These are phyloP conservation scores for Acromyrmex heyeri DNA, from an alignment of 1,140 invertebrate genomes.

Conservation along the genomic window DNA sequence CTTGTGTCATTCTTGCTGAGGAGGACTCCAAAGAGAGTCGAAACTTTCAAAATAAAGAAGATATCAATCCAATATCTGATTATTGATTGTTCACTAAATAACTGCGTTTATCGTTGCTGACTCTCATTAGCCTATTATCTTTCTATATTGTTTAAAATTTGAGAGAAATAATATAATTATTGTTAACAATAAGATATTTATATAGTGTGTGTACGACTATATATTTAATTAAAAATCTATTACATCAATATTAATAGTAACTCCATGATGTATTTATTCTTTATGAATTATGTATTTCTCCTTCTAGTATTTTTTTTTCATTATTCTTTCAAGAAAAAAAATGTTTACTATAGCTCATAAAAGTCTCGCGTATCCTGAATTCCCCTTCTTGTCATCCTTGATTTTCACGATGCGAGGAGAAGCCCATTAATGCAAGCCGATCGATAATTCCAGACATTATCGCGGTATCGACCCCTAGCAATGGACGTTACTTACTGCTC, in stretches of 20 bases:
- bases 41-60: too few species aligned
- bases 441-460: conserved; percentile 62
- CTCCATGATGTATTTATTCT: background rate
- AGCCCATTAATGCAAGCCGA: conserved; percentile 71
- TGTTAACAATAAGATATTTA: conserved; percentile 7
- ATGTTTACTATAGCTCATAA: conserved; percentile 53
- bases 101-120: too few species aligned
- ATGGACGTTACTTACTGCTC: conserved; percentile 46
- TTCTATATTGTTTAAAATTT: too few species aligned
- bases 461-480: conserved; percentile 42
- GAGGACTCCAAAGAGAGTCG: too few species aligned
- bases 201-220: background rate
- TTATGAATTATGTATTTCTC: conserved; percentile 15
- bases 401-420: conserved; percentile 67
- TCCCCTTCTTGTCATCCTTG: conserved; percentile 64
- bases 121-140: too few species aligned
- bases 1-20: too few species aligned
- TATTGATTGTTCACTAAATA: too few species aligned
- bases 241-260: background rate
- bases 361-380: conserved; percentile 64
- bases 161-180: too few species aligned
- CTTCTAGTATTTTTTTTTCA: background rate
- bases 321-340: conserved; percentile 42
- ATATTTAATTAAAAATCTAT: conserved; percentile 6
- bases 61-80: too few species aligned